Percentiles rank a stretch among this genome's conserved stretches.
Conservation (phyloP, 2,113 vertebrate genomes). For the Parus major region DNA sequence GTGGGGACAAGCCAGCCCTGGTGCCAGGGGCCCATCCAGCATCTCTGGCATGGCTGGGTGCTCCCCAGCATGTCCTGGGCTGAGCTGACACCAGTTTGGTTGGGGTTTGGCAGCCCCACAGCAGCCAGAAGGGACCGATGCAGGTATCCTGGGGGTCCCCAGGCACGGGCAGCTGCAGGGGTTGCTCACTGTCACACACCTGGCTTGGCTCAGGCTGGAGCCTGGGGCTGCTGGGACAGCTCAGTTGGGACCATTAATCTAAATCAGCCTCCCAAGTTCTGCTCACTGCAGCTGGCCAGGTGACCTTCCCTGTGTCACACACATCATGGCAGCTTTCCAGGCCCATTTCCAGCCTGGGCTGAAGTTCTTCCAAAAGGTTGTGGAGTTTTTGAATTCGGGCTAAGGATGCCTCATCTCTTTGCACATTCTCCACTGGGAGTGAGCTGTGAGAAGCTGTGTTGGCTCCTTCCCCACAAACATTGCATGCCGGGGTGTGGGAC, state of each 20-base stretch:
- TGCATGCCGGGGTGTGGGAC: accelerated
- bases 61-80: accelerated
- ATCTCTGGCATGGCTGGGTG: not conserved
- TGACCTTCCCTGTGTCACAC: not conserved
- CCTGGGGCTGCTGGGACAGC: not conserved
- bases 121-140: accelerated
- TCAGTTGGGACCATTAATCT: not conserved
- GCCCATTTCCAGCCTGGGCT: not conserved
- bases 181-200: not conserved
- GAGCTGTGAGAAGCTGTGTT: not conserved
- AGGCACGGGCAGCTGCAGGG: not conserved
- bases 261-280: not conserved
- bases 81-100: not conserved
- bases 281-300: not conserved
- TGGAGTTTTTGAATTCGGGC: not conserved
- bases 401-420: not conserved
- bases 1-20: not conserved
- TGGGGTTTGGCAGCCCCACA: not conserved
- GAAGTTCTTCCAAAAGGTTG: not conserved
- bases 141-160: accelerated
- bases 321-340: not conserved
- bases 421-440: not conserved
- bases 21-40: not conserved
- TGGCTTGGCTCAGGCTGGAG: not conserved
- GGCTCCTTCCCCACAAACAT: not conserved